Evolutionary conservation across 2,888 invertebrate genomes (phyloP).

Genomic region (Pyrgus malvae): DNA sequence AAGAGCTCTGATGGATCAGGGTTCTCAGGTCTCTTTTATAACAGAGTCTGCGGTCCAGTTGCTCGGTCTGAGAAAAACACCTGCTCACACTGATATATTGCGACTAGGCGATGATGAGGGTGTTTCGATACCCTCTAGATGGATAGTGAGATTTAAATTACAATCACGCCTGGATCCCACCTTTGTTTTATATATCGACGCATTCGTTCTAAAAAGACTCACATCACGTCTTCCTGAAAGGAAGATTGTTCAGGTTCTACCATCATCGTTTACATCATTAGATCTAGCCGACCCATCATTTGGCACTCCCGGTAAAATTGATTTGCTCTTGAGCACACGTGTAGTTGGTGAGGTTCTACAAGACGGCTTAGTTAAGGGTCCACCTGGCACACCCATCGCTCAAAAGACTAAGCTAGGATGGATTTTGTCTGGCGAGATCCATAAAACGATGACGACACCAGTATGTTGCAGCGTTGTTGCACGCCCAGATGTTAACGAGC

Average conservation of each 20-base stretch:
- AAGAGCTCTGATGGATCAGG: slow-evolving; percentile 31
- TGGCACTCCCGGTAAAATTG: slow-evolving; percentile 30
- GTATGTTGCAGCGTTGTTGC: slow-evolving; percentile 10
- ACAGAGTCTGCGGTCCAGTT: slow-evolving; percentile 32
- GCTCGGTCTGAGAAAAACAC: slow-evolving; percentile 26
- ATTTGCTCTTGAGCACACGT: slow-evolving; percentile 35
- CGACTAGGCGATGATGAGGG: slow-evolving; percentile 9
- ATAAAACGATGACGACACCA: neutral
- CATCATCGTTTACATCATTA: slow-evolving; percentile 1
- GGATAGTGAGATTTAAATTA: slow-evolving; percentile 1
- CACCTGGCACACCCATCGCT: slow-evolving; percentile 19
- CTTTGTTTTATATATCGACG: slow-evolving; percentile 12
- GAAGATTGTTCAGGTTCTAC: slow-evolving; percentile 19
- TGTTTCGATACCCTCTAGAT: slow-evolving; percentile 3
- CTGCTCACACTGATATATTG: neutral
- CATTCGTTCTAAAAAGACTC: slow-evolving; percentile 10
- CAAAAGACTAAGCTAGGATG: slow-evolving; percentile 35
- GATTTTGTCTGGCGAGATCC: slow-evolving; percentile 33
- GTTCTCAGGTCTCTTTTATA: slow-evolving; percentile 29
- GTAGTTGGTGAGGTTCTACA: slow-evolving; percentile 32
- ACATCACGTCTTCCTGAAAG: slow-evolving; percentile 13
- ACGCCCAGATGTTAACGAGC: neutral
- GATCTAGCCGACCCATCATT: slow-evolving; percentile 24
- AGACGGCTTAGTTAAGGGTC: slow-evolving; percentile 30
- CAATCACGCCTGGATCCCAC: slow-evolving; percentile 5